Conservation (phyloP, 2,888 invertebrate genomes). For the Eumacrocentrus americanus region DNA sequence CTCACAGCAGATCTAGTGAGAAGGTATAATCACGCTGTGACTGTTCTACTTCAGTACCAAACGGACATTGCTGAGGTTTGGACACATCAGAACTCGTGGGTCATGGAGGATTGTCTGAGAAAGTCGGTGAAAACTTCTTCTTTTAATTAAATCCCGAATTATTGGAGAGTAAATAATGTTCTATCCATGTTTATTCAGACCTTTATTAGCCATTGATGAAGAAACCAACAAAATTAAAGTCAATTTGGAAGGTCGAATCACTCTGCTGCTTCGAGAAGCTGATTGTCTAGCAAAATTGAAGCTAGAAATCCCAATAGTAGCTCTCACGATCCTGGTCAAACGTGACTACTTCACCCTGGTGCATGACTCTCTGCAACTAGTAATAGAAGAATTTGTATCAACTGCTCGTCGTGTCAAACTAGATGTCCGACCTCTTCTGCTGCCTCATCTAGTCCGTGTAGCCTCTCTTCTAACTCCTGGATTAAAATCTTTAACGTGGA, state of each 20-base stretch:
- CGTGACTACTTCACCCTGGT: constrained; percentile 78
- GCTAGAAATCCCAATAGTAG: constrained; percentile 81
- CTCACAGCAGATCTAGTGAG: constrained; percentile 76
- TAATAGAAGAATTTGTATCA: constrained; percentile 76
- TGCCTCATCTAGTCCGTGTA: constrained; percentile 85
- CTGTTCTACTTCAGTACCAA: constrained; percentile 77
- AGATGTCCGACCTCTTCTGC: constrained; percentile 88
- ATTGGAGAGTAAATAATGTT: too few relatives aligned
- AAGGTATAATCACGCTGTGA: constrained; percentile 77
- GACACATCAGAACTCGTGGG: constrained; percentile 77
- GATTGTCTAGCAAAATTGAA: constrained; percentile 84
- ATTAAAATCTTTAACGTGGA: constrained; percentile 83
- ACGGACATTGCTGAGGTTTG: constrained; percentile 81
- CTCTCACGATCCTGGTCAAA: constrained; percentile 78
- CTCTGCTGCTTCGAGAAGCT: constrained; percentile 80
- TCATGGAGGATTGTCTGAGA: constrained; percentile 56
- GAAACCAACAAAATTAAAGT: constrained; percentile 73
- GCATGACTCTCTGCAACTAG: constrained; percentile 78
- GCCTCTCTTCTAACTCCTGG: constrained; percentile 85
- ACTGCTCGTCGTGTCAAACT: constrained; percentile 79
- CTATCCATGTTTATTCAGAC: constrained; percentile 60
- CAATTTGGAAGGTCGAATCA: constrained; percentile 78
- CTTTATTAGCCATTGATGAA: constrained; percentile 68
- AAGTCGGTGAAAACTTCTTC: constrained; percentile 39
- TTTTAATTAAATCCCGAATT: too few relatives aligned